phyloP scores from a whole-genome alignment of 2,888 invertebrate species.

The Cephus pulcher region DNA sequence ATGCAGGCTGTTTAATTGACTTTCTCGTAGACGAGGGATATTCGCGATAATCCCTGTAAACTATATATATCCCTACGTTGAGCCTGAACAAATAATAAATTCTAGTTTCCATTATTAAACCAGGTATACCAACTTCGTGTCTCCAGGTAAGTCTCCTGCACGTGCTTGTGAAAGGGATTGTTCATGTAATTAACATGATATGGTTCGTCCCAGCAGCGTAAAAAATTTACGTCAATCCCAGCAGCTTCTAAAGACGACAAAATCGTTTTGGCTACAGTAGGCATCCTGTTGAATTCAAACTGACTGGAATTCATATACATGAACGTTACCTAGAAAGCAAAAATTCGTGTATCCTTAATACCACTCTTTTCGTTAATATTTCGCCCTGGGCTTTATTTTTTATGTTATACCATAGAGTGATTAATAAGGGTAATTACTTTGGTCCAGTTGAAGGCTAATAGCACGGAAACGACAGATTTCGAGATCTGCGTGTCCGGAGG shows the following conservation, averaged over 20 bases:
- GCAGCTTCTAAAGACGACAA: conserved; percentile 77
- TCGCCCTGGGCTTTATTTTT: neutral
- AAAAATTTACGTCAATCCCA: conserved; percentile 77
- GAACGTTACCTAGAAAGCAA: conserved; percentile 77
- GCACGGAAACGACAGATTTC: conserved; percentile 88
- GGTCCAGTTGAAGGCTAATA: conserved; percentile 89
- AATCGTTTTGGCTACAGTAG: conserved; percentile 79
- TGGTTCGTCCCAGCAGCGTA: conserved; percentile 75
- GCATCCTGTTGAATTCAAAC: conserved; percentile 76
- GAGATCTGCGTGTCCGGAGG: conserved; percentile 95
- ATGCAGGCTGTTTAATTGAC: neutral
- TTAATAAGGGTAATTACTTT: conserved; percentile 72
- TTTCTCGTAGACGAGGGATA: neutral
- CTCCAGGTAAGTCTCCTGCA: conserved; percentile 83
- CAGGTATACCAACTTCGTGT: conserved; percentile 82
- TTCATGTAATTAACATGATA: conserved; percentile 86
- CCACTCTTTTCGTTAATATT: neutral
- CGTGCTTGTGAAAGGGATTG: conserved; percentile 88
- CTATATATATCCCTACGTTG: neutral
- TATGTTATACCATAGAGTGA: neutral
- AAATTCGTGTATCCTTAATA: neutral
- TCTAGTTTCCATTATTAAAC: neutral
- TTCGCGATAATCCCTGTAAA: neutral
- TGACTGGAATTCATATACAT: conserved; percentile 84
- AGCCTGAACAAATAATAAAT: conserved; percentile 5